Conservation (phyloP, 1,140 invertebrate genomes). For the Drosophila funebris region DNA sequence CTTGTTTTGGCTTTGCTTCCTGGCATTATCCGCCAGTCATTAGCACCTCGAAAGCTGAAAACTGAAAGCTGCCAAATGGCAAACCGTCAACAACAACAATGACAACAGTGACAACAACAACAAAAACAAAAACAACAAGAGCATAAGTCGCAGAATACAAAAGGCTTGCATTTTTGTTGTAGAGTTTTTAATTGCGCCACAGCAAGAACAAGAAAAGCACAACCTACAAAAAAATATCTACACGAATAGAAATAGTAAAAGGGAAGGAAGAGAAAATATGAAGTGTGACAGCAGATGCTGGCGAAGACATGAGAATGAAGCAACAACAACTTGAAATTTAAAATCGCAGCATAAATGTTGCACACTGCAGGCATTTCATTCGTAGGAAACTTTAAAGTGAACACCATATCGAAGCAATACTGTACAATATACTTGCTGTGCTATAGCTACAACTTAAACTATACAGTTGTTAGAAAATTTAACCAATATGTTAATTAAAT, state of each 20-base stretch:
- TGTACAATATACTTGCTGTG: no score
- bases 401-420: no score
- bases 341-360: constrained; percentile 20
- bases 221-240: not conserved
- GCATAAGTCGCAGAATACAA: not conserved
- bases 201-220: not conserved
- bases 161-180: constrained; percentile 12
- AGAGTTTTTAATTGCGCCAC: constrained; percentile 30
- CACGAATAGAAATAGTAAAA: not conserved
- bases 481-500: no score
- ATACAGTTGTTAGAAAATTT: no score
- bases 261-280: not conserved
- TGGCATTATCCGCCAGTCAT: constrained; percentile 18
- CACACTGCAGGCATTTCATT: not conserved
- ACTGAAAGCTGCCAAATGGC: constrained; percentile 23
- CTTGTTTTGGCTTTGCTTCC: constrained; percentile 3
- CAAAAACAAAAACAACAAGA: not conserved
- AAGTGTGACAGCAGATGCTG: not conserved
- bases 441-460: no score
- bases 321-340: not conserved
- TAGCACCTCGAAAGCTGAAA: constrained; percentile 17
- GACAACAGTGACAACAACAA: not conserved
- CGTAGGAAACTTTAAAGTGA: no score
- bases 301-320: not conserved
- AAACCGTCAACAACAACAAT: not conserved